Evolutionary conservation across 2,113 vertebrate species (phyloP).

Genomic region (Peromyscus leucopus): DNA sequence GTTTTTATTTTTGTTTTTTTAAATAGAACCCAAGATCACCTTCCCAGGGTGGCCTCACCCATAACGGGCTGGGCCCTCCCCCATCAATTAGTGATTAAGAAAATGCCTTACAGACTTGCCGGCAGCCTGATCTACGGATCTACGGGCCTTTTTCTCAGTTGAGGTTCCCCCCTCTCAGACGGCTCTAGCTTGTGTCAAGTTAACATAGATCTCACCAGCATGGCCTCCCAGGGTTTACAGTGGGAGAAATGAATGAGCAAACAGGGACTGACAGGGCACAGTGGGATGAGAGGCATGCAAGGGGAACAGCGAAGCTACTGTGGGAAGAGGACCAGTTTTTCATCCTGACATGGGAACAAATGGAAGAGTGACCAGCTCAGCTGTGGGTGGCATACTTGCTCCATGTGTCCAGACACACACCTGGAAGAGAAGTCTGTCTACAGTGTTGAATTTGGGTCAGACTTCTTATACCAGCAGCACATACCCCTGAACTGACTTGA

Average conservation of each 20-base stretch:
- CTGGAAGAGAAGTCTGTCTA: constrained; percentile 26
- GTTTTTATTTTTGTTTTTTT: too few species aligned
- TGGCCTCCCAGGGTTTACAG: not conserved
- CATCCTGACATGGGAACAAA: not conserved
- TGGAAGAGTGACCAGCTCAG: not conserved
- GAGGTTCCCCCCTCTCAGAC: not conserved
- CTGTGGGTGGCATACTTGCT: constrained; percentile 41
- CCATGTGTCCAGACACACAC: not conserved
- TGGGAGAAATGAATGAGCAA: not conserved
- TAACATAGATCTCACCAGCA: not conserved
- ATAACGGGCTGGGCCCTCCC: not conserved
- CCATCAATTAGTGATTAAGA: not conserved
- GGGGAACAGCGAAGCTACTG: not conserved
- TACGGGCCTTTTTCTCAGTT: not conserved
- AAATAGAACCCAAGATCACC: not conserved
- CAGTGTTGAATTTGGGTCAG: constrained; percentile 7
- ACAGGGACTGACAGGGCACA: not conserved
- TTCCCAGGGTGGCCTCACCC: not conserved
- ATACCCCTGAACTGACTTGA: not conserved
- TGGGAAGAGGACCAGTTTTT: constrained; percentile 3
- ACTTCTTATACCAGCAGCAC: not conserved
- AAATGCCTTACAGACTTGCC: not conserved
- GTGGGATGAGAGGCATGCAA: not conserved
- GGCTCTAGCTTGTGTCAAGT: not conserved
- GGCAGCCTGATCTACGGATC: not conserved